phyloP scores from a whole-genome alignment of 2,888 invertebrate species.

The Brachyptera risi region DNA sequence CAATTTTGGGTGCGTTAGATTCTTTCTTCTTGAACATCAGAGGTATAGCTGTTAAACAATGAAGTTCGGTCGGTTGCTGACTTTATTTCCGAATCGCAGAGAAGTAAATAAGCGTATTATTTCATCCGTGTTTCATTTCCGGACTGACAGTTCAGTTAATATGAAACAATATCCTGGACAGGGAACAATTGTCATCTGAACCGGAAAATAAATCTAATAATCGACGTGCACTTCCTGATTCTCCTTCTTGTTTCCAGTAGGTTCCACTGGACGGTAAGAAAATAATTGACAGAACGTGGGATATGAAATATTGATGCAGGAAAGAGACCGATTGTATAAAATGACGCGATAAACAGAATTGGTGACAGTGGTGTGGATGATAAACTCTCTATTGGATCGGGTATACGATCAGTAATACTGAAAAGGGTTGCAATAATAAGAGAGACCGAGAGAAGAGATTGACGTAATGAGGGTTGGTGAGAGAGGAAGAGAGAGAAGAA shows the following conservation, averaged over 20 bases:
- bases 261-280: neutral
- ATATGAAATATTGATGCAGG: neutral
- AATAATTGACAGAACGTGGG: neutral
- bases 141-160: neutral
- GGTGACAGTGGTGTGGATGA: slow-evolving; percentile 2
- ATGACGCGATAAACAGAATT: neutral
- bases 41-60: too few species aligned
- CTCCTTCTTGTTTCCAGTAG: slow-evolving; percentile 1
- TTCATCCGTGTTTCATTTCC: too few species aligned
- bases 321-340: neutral
- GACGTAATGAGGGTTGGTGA: neutral
- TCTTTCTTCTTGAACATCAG: too few species aligned
- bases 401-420: neutral
- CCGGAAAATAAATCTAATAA: neutral
- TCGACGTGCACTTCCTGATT: slow-evolving; percentile 1
- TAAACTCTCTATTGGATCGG: neutral
- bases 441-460: neutral
- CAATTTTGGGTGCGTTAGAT: too few species aligned
- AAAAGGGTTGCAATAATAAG: slow-evolving; percentile 8
- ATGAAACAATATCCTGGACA: neutral
- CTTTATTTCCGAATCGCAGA: too few species aligned
- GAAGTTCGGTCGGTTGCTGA: too few species aligned
- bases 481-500: neutral
- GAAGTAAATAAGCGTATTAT: too few species aligned
- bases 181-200: neutral